phyloP scores from a whole-genome alignment of 2,113 vertebrate genomes.

The Elephantulus edwardii region DNA sequence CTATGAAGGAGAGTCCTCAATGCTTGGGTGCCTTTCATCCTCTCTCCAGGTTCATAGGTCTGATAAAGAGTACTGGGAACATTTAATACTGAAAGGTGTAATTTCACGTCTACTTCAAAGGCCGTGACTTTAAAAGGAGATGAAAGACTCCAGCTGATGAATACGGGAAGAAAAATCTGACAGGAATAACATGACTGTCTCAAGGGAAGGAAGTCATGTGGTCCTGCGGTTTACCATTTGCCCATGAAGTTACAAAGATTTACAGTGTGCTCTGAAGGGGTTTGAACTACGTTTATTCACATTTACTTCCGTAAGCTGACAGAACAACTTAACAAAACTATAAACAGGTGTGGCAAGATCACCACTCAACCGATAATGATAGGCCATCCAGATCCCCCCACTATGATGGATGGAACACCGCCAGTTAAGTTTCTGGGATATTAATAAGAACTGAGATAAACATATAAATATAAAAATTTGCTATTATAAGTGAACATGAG shows the following conservation, averaged over 20 bases:
- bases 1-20: no score
- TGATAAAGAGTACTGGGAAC: slow-evolving; percentile 52
- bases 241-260: slow-evolving; percentile 66
- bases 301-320: slow-evolving; percentile 13
- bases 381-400: slow-evolving; percentile 36
- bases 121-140: slow-evolving; percentile 75
- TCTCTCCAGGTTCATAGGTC: no score
- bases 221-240: slow-evolving; percentile 63
- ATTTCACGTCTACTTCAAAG: slow-evolving; percentile 77
- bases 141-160: slow-evolving; percentile 75
- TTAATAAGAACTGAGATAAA: slow-evolving; percentile 24
- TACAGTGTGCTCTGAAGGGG: slow-evolving; percentile 59
- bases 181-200: slow-evolving; percentile 64
- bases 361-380: slow-evolving; percentile 6
- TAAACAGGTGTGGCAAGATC: neutral
- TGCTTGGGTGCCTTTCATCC: no score
- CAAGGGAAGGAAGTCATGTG: slow-evolving; percentile 55
- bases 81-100: slow-evolving; percentile 78
- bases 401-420: slow-evolving; percentile 30
- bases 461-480: neutral
- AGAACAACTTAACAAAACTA: neutral
- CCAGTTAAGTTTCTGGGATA: neutral
- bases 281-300: slow-evolving; percentile 44
- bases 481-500: slow-evolving; percentile 40
- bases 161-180: slow-evolving; percentile 66